A percentile compares a stretch with the other conserved stretches of the same genome.
Evolutionary conservation across 2,113 vertebrate genomes (phyloP).

Genomic region (Geococcyx californianus): DNA sequence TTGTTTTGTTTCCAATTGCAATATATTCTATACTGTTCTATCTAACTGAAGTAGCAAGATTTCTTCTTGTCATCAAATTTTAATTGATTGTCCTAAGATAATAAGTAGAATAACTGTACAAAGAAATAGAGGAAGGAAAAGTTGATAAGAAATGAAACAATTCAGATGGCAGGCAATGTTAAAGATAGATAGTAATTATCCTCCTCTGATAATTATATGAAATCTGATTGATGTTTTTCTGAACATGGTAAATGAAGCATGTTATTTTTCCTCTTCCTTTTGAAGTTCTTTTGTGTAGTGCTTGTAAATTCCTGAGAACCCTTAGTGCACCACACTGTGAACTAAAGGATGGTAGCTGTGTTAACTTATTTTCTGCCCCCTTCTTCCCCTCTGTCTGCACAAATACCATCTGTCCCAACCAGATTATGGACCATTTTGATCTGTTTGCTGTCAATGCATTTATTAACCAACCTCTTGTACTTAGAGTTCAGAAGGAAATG

Average conservation of each 20-base stretch:
- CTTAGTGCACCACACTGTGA: not conserved
- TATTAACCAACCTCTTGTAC: not conserved
- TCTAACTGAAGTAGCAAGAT: not conserved
- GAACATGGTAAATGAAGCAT: not conserved
- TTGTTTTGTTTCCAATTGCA: not conserved
- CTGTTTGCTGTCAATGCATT: not conserved
- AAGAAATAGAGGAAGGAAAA: not conserved
- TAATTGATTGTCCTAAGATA: not conserved
- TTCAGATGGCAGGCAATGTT: not conserved
- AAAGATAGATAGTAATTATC: slow-evolving; percentile 1
- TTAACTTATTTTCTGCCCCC: not conserved
- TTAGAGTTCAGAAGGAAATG: not conserved
- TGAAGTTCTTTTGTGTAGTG: not conserved
- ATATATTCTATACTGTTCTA: not conserved
- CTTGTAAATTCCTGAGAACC: not conserved
- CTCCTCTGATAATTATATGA: not conserved
- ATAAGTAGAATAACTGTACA: not conserved
- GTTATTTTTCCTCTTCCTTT: not conserved
- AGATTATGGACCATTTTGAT: not conserved
- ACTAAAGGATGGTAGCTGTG: not conserved
- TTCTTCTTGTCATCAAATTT: not conserved
- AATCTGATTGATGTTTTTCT: not conserved
- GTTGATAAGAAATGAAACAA: not conserved
- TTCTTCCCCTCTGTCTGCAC: not conserved
- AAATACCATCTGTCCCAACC: not conserved